Evolutionary conservation across 2,113 vertebrate species (phyloP), one percentile per base, ranked within the genome.

Genomic region (Zosterops pallidus): DNA sequence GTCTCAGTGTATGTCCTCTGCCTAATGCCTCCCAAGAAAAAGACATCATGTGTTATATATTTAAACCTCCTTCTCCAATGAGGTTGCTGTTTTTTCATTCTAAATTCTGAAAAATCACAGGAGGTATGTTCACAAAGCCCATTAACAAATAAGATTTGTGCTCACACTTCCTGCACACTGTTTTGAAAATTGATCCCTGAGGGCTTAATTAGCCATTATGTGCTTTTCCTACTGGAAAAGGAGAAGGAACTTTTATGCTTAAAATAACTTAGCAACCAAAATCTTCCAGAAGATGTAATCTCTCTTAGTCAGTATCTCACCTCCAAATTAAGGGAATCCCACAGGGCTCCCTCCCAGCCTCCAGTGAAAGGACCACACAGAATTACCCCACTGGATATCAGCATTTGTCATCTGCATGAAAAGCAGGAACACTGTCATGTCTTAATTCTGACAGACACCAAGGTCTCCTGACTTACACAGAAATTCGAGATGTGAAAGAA

Each of bases 151-250:
- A 96, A 83, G 47, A 64, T 86, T 96, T 96, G 75, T 86, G 57
- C 94, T 97, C 76, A 70, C 83, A 89, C 94, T 85, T 96, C 65
- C 95, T 90, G 77, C 89, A 75, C 75, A 62, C 60, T 92, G 95
- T 95, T 97, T 95, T 91, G 90, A 92, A 97, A 97, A 97, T 95
- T 96, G 94, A 95, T 97, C 96, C 95, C 97, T 91, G 53, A 94
- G 96, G 97, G 90, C 69, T 82, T 96, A 96, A 97, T 97, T 97
- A 97, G 57, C 68, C 87, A 95, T 97, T 94, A 95, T 86, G 72
- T 3, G 63, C 55, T 96, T 93, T 88, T 95, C 63, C 89, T 82
- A 69, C 86, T 77, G 62, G 84, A 89, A 92, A 95, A 88, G 29
- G 49, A 70, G 90, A 91, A 83, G 26, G n/a, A 93, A 90, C 44